Evolutionary conservation across 2,113 vertebrate genomes (phyloP).

Genomic region (Bufo gargarizans): DNA sequence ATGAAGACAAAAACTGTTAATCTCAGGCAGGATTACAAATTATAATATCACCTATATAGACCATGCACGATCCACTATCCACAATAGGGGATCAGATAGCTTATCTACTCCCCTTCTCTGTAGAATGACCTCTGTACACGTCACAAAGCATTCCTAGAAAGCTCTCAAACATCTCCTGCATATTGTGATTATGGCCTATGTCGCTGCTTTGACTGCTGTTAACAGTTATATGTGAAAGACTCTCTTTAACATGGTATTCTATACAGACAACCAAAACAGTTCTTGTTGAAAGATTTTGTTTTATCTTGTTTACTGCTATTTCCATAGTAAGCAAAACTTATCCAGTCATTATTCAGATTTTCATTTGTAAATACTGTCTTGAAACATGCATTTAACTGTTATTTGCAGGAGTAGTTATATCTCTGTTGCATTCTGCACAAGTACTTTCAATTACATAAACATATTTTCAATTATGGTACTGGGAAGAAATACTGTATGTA

Average conservation of each 20-base stretch:
- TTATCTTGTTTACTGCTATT: not conserved
- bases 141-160: too few relatives aligned
- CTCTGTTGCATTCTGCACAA: not conserved
- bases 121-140: too few relatives aligned
- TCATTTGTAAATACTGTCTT: not conserved
- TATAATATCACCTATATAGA: too few relatives aligned
- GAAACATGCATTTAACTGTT: not conserved
- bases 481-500: constrained; percentile 28
- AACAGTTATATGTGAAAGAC: too few relatives aligned
- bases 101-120: too few relatives aligned
- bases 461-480: constrained; percentile 23
- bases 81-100: too few relatives aligned
- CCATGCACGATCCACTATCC: too few relatives aligned
- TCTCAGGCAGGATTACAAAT: too few relatives aligned
- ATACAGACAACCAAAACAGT: not conserved
- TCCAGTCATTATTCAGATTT: not conserved
- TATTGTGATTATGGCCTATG: not conserved
- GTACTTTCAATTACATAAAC: constrained; percentile 18
- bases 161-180: too few relatives aligned
- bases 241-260: too few relatives aligned
- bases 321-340: not conserved
- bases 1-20: too few relatives aligned
- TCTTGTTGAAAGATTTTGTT: not conserved
- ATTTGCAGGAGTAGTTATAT: not conserved
- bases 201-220: too few relatives aligned